Conservation (phyloP, 2,888 invertebrate species). For the Drosophila dives region DNA sequence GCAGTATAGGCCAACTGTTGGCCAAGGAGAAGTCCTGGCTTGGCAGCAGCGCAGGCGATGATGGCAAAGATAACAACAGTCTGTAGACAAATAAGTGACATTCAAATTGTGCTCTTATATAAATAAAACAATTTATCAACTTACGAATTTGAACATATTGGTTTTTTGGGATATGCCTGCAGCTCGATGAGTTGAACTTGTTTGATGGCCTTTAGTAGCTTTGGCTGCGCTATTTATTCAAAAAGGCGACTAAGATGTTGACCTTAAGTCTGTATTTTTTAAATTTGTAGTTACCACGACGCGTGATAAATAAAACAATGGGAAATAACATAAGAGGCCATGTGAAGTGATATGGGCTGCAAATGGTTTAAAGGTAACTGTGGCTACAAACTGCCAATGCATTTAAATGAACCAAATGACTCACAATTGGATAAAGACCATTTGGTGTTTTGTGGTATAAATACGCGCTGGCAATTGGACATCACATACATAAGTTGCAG, state of each 20-base stretch:
- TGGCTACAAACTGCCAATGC: slow-evolving; percentile 12
- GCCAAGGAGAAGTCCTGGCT: slow-evolving; percentile 51
- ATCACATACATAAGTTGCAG: slow-evolving; percentile 49
- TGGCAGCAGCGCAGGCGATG: slow-evolving; percentile 66
- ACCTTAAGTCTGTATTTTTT: slow-evolving; percentile 17
- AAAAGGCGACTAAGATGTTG: background rate
- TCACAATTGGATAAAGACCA: slow-evolving; percentile 28
- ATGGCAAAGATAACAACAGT: slow-evolving; percentile 53
- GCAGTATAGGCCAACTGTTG: slow-evolving; percentile 47
- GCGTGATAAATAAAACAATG: slow-evolving; percentile 39
- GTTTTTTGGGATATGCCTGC: slow-evolving; percentile 12
- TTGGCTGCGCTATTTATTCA: slow-evolving; percentile 35
- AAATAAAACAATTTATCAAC: slow-evolving; percentile 10
- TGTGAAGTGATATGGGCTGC: slow-evolving; percentile 10
- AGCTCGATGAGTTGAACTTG: slow-evolving; percentile 28
- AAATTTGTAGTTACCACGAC: slow-evolving; percentile 19
- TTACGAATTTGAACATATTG: slow-evolving; percentile 71
- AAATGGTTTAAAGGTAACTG: slow-evolving; percentile 25
- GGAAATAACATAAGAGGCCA: slow-evolving; percentile 8
- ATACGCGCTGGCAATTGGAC: slow-evolving; percentile 29
- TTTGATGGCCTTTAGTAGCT: slow-evolving; percentile 32
- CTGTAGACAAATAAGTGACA: slow-evolving; percentile 12
- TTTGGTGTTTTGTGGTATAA: slow-evolving; percentile 44
- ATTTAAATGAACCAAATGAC: slow-evolving; percentile 44
- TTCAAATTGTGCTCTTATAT: background rate